Percentiles rank a stretch among this genome's conserved stretches.
phyloP scores from a whole-genome alignment of 1,140 invertebrate species.

The Diuraphis noxia region DNA sequence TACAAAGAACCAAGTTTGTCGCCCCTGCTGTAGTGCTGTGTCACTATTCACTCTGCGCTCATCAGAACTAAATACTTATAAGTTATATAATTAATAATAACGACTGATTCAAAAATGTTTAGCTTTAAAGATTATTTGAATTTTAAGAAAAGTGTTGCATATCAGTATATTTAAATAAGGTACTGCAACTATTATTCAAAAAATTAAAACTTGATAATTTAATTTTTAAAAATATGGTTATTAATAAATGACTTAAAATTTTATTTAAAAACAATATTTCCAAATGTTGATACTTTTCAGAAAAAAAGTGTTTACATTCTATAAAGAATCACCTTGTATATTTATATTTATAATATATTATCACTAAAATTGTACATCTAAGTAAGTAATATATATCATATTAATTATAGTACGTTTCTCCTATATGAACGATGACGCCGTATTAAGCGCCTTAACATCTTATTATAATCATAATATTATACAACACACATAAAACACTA shows the following conservation, averaged over 20 bases:
- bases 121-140: not conserved
- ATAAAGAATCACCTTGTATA: not conserved
- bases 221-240: not conserved
- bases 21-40: no score
- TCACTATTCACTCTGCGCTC: not conserved
- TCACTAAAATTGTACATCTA: not conserved
- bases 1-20: not conserved
- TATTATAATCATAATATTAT: not conserved
- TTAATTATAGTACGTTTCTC: not conserved
- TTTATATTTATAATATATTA: not conserved
- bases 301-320: not conserved
- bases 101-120: not conserved
- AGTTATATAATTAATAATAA: not conserved
- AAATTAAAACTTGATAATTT: not conserved
- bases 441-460: not conserved
- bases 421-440: not conserved
- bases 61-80: not conserved
- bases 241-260: not conserved
- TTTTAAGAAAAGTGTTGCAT: not conserved
- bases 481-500: constrained; percentile 2
- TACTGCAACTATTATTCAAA: not conserved
- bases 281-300: not conserved
- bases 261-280: not conserved
- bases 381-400: not conserved
- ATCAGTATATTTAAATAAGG: not conserved